A percentile compares a stretch with the other conserved stretches of the same genome.
Evolutionary conservation across 2,797 vertebrate genomes (phyloP).

Genomic region (Sebastes taczanowskii): DNA sequence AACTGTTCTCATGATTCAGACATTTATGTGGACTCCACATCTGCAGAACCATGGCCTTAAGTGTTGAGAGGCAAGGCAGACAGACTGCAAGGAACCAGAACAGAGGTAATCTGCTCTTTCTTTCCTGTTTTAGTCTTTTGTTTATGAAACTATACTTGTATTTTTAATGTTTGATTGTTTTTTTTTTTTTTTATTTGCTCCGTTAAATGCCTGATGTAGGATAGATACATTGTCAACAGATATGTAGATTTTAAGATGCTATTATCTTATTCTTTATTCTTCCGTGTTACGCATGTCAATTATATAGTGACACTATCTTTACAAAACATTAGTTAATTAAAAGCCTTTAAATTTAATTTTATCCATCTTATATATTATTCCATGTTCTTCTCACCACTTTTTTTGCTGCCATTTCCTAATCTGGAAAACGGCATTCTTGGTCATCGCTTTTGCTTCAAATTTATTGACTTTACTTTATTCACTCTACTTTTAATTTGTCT

Average conservation of each 20-base stretch:
- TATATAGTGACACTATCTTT: neutral
- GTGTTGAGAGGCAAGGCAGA: neutral
- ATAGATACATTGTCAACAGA: neutral
- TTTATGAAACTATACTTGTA: neutral
- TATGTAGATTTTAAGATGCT: neutral
- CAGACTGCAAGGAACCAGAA: neutral
- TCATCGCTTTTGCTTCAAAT: neutral
- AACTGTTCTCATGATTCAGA: neutral
- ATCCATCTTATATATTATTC: neutral
- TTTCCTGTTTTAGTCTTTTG: neutral
- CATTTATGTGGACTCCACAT: neutral
- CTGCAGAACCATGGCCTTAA: neutral
- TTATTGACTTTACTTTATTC: neutral
- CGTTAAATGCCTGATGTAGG: no score
- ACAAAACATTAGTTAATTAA: neutral
- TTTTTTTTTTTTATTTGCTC: accelerated
- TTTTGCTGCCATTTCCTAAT: neutral
- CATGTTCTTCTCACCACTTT: neutral
- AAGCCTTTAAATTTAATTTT: neutral
- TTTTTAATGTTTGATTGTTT: neutral
- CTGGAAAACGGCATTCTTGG: neutral
- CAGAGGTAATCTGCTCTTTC: neutral
- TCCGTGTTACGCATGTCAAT: neutral
- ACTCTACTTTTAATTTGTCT: no score
- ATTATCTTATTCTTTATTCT: neutral